Percentiles rank a stretch among this genome's conserved stretches.
Conservation (phyloP, 2,113 vertebrate species). For the Cygnus atratus region DNA sequence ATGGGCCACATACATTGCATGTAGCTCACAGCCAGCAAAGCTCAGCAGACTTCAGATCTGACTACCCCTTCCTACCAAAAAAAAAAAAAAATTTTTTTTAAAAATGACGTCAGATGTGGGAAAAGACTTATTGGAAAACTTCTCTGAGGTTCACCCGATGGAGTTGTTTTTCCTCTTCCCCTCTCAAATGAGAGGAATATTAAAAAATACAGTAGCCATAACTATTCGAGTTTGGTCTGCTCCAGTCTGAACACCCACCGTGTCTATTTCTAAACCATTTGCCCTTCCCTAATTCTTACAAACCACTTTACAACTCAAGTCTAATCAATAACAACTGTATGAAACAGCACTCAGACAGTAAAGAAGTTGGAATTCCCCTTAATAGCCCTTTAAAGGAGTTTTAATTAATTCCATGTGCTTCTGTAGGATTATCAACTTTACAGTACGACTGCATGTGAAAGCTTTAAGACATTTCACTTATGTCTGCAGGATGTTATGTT, state of each 20-base stretch:
- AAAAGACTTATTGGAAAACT: background rate
- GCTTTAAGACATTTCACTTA: slow-evolving; percentile 56
- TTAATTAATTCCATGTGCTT: slow-evolving; percentile 75
- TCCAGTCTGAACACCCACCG: slow-evolving; percentile 63
- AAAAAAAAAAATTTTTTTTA: background rate
- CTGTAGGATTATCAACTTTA: slow-evolving; percentile 72
- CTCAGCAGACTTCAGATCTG: background rate
- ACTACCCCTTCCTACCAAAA: background rate
- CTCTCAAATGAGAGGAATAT: background rate
- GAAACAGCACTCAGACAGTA: slow-evolving; percentile 72
- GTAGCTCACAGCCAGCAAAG: background rate
- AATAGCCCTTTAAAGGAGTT: slow-evolving; percentile 70
- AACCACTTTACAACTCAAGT: slow-evolving; percentile 69
- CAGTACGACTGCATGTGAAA: slow-evolving; percentile 63
- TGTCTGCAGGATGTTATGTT: slow-evolving; percentile 50
- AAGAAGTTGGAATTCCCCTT: slow-evolving; percentile 68
- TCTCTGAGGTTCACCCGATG: background rate
- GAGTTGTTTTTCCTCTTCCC: background rate
- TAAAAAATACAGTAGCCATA: slow-evolving; percentile 32
- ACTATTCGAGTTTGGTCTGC: slow-evolving; percentile 14
- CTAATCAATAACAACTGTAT: slow-evolving; percentile 76
- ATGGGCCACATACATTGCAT: slow-evolving; percentile 40
- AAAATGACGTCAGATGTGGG: background rate
- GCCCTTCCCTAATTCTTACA: slow-evolving; percentile 66
- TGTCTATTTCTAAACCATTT: slow-evolving; percentile 60